Percentiles rank a stretch among this genome's conserved stretches.
phyloP scores from a whole-genome alignment of 2,888 invertebrate species.

The Abscondita cerata region DNA sequence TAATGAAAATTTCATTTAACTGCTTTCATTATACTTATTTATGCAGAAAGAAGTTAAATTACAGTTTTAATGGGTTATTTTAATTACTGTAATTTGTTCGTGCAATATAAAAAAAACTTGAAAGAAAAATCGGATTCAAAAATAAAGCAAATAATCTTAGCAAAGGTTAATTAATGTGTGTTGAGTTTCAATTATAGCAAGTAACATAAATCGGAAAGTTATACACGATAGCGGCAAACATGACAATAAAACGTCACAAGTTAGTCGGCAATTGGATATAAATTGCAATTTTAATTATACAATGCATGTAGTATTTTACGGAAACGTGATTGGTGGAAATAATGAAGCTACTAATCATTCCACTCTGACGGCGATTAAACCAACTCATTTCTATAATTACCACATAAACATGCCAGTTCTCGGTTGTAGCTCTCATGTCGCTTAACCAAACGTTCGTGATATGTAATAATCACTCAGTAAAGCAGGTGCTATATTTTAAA shows the following conservation, averaged over 20 bases:
- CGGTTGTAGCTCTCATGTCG: slow-evolving; percentile 42
- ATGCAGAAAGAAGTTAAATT: slow-evolving; percentile 34
- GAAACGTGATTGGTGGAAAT: slow-evolving; percentile 56
- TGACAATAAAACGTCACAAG: slow-evolving; percentile 28
- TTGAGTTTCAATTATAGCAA: slow-evolving; percentile 24
- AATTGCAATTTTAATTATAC: slow-evolving; percentile 57
- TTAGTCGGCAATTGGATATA: slow-evolving; percentile 48
- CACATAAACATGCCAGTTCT: slow-evolving; percentile 57
- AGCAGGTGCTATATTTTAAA: slow-evolving; percentile 35
- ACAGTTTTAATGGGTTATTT: slow-evolving; percentile 34
- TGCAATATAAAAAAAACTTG: slow-evolving; percentile 22
- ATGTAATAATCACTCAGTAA: slow-evolving; percentile 43
- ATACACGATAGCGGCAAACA: slow-evolving; percentile 37
- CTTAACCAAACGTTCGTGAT: slow-evolving; percentile 38
- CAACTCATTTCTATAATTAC: slow-evolving; percentile 59
- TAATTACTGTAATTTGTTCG: slow-evolving; percentile 33
- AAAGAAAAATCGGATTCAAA: slow-evolving; percentile 18
- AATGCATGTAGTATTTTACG: slow-evolving; percentile 54
- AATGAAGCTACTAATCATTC: slow-evolving; percentile 59
- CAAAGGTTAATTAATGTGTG: slow-evolving; percentile 19
- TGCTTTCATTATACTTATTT: slow-evolving; percentile 43
- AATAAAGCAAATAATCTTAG: slow-evolving; percentile 20
- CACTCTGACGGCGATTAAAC: slow-evolving; percentile 55
- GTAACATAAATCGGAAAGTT: slow-evolving; percentile 34
- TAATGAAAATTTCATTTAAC: slow-evolving; percentile 47